Evolutionary conservation across 2,888 invertebrate genomes (phyloP), one percentile per base, ranked within the genome.

Genomic region (Aromia moschata): DNA sequence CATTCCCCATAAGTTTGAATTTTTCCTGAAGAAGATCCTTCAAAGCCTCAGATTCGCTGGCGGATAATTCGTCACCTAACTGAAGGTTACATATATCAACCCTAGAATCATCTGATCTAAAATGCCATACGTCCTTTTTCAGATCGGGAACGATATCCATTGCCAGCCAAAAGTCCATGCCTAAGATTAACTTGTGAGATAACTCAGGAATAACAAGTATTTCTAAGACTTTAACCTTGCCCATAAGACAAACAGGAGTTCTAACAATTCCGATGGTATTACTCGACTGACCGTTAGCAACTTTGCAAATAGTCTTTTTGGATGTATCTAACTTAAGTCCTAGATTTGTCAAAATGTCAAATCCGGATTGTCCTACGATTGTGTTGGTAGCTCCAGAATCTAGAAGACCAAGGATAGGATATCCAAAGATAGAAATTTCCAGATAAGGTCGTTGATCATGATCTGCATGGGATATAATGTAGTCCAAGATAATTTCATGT

Each of bases 361-460:
- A 40, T 1, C 40, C 40, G 1, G 15, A 14, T 5, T 5, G 7
- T 3, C 40, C 16, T 9, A 40, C 40, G 4, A 40, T 0, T 5
- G 15, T 40, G 2, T 10, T 16, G 1, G 40, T 40, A 16, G 5
- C 16, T 9, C 40, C 40, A 15, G 40, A 40, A 40, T 40, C 40
- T 16, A 40, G 10, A 0, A 40, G 16, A 9, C 10, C 40, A 9
- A 40, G n/a, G 1, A 40, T 40, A 10, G 15, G 4, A 10, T 16
- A 16, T 9, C 40, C 40, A 1, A 40, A 16, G 2, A 40, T 5
- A 40, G 5, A 16, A 16, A 40, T 16, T 16, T 40, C 40, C 40
- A 40, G 15, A 40, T 40, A 40, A 40, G 40, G 40, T 16, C 40
- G 2, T n/a, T 40, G 40, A 16, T 40, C 17, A 16, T 2, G 14